Evolutionary conservation across 1,140 invertebrate species (phyloP).

Genomic region (Drosophila dunni): DNA sequence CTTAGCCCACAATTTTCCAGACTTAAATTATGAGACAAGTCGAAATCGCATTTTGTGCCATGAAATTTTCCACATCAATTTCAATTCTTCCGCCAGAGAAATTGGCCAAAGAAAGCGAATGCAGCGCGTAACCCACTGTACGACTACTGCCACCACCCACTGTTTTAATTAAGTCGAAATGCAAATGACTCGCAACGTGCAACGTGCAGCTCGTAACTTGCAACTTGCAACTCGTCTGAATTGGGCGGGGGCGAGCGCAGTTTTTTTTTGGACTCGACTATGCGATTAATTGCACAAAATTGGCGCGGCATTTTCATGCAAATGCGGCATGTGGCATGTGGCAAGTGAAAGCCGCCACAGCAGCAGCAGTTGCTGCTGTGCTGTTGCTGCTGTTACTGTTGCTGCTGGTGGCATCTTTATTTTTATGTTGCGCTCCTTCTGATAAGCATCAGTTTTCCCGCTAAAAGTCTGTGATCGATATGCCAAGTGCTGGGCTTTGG

Average conservation of each 20-base stretch:
- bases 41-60: constrained; percentile 61
- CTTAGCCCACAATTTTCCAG: constrained; percentile 9
- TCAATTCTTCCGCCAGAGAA: constrained; percentile 57
- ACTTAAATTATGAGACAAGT: constrained; percentile 61
- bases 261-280: constrained; percentile 57
- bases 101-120: constrained; percentile 67
- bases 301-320: constrained; percentile 74
- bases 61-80: constrained; percentile 72
- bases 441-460: constrained; percentile 54
- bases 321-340: constrained; percentile 40
- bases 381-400: background rate
- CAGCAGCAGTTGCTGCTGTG: constrained; percentile 24
- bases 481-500: constrained; percentile 35
- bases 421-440: constrained; percentile 13
- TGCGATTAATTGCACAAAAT: constrained; percentile 81
- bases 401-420: constrained; percentile 31
- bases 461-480: constrained; percentile 31
- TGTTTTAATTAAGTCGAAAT: constrained; percentile 80
- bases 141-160: constrained; percentile 56
- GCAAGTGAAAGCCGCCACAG: constrained; percentile 67
- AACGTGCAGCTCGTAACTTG: no score
- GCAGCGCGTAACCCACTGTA: constrained; percentile 14
- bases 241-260: constrained; percentile 50
- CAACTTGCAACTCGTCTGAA: constrained; percentile 50
- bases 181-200: constrained; percentile 62